phyloP scores from a whole-genome alignment of 2,888 invertebrate species.

The Parnassius mnemosyne region DNA sequence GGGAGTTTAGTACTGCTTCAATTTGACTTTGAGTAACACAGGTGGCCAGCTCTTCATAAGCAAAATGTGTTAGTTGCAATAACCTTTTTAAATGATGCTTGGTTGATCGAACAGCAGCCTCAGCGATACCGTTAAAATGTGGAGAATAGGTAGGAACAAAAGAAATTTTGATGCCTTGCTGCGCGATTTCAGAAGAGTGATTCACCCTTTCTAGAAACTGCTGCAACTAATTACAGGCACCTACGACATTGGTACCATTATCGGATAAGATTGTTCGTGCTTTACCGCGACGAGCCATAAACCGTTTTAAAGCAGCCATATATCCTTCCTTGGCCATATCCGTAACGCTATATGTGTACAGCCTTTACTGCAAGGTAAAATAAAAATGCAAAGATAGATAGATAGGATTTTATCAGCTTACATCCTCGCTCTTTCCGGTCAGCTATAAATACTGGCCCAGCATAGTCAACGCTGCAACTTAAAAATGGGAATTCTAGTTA shows the following conservation, averaged over 20 bases:
- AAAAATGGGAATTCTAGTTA: constrained; percentile 17
- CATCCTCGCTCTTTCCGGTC: constrained; percentile 32
- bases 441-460: constrained; percentile 29
- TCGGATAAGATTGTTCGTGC: not conserved
- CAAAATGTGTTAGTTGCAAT: too few species aligned
- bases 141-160: too few species aligned
- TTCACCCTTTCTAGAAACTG: too few species aligned
- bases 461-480: constrained; percentile 21
- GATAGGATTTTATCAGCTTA: constrained; percentile 31
- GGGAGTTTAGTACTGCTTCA: too few species aligned
- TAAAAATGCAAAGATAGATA: constrained; percentile 34
- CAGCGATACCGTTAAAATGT: too few species aligned
- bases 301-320: not conserved
- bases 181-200: too few species aligned
- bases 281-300: not conserved
- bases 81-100: too few species aligned
- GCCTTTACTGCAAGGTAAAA: constrained; percentile 29
- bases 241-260: not conserved
- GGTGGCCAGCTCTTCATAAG: too few species aligned
- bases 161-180: too few species aligned
- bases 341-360: not conserved
- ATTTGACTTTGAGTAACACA: too few species aligned
- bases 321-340: not conserved
- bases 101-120: not conserved
- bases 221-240: too few species aligned